Base-by-base conservation (phyloP, 1,140 invertebrate genomes). In the Euborellia annulipes region DNA sequence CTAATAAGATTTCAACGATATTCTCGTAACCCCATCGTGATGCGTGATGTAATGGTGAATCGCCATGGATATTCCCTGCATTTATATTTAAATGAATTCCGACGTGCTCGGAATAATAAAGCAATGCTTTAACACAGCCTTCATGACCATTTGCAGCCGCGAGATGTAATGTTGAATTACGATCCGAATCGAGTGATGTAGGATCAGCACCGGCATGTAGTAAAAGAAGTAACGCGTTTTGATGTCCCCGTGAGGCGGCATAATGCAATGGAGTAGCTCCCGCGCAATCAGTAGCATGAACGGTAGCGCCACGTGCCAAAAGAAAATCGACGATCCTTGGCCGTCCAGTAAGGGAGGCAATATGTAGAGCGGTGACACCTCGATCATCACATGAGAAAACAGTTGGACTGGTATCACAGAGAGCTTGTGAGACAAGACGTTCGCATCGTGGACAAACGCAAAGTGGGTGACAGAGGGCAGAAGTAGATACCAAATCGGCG, bases 111-210 rank as follows among this genome's bases (percentile, higher is more conserved):
- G 74, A 70, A 60, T 79, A 82, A 58, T 86, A 89, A 18, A 89
- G 67, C 13, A 89, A 60, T 3, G 82, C 85, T 65, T 90, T 89
- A 2, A 86, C 79, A 68, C 85, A 89, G 54, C 71, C 72, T 46
- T 81, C 71, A 57, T 85, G 82, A 21, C 84, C 76, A 62, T 82
- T 79, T 57, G 79, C 74, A 42, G 77, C 62, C 19, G 80, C 73
- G 9, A 84, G 61, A 64, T 87, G 83, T 8, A 88, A 62, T 2
- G 86, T 71, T 8, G 79, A 85, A 51, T 89, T 84, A 20, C 78
- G 76, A 50, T 82, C 70, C 50, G 71, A 66, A 62, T 88, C 85
- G 27, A 56, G 53, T 13, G 62, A 48, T 52, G 72, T 73, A 1
- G 76, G 66, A 52, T 75, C 62, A 38, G 72, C 69, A 54, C 72